Percentiles rank a stretch among this genome's conserved stretches.
These are phyloP conservation scores for Lithophane semibrunnea DNA, from an alignment of 2,888 invertebrate species.

Conservation along the genomic window DNA sequence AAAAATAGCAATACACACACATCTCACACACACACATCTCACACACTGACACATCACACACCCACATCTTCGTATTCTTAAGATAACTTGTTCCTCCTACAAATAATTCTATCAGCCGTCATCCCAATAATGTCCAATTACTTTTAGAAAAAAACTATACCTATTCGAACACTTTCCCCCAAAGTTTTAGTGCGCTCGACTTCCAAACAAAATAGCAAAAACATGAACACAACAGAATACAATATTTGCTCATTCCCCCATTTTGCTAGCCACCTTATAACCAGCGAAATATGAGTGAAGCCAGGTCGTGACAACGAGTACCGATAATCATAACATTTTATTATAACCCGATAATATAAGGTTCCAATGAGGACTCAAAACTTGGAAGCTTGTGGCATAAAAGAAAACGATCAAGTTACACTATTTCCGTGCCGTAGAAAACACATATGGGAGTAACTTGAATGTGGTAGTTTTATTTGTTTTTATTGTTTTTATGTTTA, in stretches of 20 bases:
- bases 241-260: slow-evolving; percentile 48
- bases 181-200: slow-evolving; percentile 9
- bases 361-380: slow-evolving; percentile 60
- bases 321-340: slow-evolving; percentile 67
- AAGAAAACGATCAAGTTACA: slow-evolving; percentile 57
- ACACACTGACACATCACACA: no score
- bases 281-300: slow-evolving; percentile 44
- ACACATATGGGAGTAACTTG: slow-evolving; percentile 18
- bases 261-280: slow-evolving; percentile 49
- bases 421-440: slow-evolving; percentile 31
- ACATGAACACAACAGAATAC: slow-evolving; percentile 50
- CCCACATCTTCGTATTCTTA: background rate
- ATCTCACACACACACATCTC: no score
- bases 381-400: slow-evolving; percentile 53
- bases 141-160: background rate
- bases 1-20: background rate
- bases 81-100: no score
- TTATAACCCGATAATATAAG: slow-evolving; percentile 62
- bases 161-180: background rate
- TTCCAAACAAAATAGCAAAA: slow-evolving; percentile 21
- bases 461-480: slow-evolving; percentile 17
- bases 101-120: background rate
- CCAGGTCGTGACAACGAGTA: slow-evolving; percentile 39
- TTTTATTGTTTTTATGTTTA: slow-evolving; percentile 12
- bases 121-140: background rate